Evolutionary conservation across 2,888 invertebrate genomes (phyloP).

Genomic region (Labia minor): DNA sequence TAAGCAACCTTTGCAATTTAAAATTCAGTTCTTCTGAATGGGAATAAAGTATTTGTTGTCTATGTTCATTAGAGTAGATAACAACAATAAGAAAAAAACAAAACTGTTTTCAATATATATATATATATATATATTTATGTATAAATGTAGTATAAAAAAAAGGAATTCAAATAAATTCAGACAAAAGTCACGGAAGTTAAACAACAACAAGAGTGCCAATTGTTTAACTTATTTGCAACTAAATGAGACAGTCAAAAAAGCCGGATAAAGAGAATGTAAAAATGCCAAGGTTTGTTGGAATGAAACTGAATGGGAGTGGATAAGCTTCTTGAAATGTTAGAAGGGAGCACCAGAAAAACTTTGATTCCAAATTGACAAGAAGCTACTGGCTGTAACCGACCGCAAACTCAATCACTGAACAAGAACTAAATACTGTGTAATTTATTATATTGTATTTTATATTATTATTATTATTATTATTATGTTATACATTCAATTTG

Average conservation of each 20-base stretch:
- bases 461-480: too few species aligned
- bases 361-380: neutral
- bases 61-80: too few species aligned
- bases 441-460: too few species aligned
- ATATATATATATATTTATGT: too few species aligned
- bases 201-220: neutral
- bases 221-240: neutral
- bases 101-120: too few species aligned
- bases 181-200: slow-evolving; percentile 7
- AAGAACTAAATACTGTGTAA: neutral
- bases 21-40: neutral
- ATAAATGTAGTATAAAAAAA: too few species aligned
- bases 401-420: neutral
- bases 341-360: too few species aligned
- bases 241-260: neutral
- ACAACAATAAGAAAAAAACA: too few species aligned
- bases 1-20: neutral
- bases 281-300: neutral
- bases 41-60: neutral
- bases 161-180: neutral
- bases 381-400: neutral
- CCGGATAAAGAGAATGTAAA: neutral
- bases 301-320: neutral
- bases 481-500: too few species aligned
- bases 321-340: too few species aligned